Base-by-base conservation (phyloP, 1,140 invertebrate genomes). In the Conopomorpha cramerella region DNA sequence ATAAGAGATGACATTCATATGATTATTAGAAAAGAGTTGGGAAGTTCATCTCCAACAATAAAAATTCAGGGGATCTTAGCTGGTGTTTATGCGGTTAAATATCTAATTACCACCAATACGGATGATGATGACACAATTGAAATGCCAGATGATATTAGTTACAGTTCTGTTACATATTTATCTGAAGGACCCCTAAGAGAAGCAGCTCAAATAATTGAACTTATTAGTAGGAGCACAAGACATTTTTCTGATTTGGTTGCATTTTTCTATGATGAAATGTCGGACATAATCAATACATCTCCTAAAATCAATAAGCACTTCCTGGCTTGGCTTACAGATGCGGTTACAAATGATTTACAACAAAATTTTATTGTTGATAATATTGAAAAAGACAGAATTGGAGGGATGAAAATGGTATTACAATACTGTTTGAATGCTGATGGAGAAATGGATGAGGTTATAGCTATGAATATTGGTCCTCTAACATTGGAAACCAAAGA, bases 261-360 rank as follows among this genome's bases (percentile, higher is more conserved):
- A 12, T 70, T 90, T 12, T 89, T 86, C 53, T 90, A 88, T 57
- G 89, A 92, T 71, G 85, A 89, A 57, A 56, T 92, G 16, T 81
- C 83, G 8, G 65, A 77, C 36, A 66, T 89, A 29, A 70, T 89
- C 32, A 56, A 59, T 16, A 54, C 71, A 35, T 54, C 61, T 30
- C 34, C 70, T 40, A 36, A 68, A 45, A 76, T 88, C 23, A 81
- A 88, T 51, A 57, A 68, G 44, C 49, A 78, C 13, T 87, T 89
- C 52, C 41, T 88, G 8, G 49, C 54, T n/a, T 86, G 83, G 84
- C 51, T 85, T 16, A 80, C 76, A 30, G 74, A 81, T 34, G 60
- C 68, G 17, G 78, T 88, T 10, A 84, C 80, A 1, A 68, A 78
- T 41, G 78, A 82, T 52, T 84, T 88, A 43, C 78, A 86, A 51